These are phyloP conservation scores for Tortricodes alternella DNA, from an alignment of 2,888 invertebrate species.

Conservation along the genomic window DNA sequence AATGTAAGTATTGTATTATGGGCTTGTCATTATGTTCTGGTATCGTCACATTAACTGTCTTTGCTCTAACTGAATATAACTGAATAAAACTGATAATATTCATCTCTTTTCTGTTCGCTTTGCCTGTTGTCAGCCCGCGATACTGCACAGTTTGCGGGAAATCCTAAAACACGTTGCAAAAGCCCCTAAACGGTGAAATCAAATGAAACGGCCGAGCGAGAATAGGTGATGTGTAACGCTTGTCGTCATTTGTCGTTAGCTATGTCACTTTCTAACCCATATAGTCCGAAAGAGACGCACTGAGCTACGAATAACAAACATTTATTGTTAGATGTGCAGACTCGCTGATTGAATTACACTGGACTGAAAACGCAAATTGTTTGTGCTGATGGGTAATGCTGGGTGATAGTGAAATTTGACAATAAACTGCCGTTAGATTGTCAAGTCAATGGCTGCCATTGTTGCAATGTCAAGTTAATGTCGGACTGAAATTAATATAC, in stretches of 20 bases:
- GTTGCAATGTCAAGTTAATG: too few relatives aligned
- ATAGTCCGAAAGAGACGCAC: too few relatives aligned
- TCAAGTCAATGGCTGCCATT: background rate
- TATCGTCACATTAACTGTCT: too few relatives aligned
- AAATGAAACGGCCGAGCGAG: conserved; percentile 46
- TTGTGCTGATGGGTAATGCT: background rate
- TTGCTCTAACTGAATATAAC: too few relatives aligned
- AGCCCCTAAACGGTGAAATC: conserved; percentile 42
- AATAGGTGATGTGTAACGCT: conserved; percentile 39
- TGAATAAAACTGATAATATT: too few relatives aligned
- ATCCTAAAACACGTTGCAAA: conserved; percentile 32
- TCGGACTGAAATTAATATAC: too few relatives aligned
- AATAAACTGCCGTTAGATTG: background rate
- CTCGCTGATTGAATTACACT: conserved; percentile 56
- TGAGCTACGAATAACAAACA: too few relatives aligned
- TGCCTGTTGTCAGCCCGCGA: background rate
- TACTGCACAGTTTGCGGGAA: background rate
- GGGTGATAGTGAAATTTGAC: background rate
- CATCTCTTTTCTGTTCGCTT: background rate
- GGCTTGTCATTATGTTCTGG: too few relatives aligned
- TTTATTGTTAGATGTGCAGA: too few relatives aligned
- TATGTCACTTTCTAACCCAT: too few relatives aligned
- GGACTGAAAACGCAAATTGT: conserved; percentile 15
- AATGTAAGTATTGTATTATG: too few relatives aligned
- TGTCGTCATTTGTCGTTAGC: too few relatives aligned